Percentiles rank a stretch among this genome's conserved stretches.
Evolutionary conservation across 2,797 vertebrate genomes (phyloP).

Genomic region (Podargus strigoides): DNA sequence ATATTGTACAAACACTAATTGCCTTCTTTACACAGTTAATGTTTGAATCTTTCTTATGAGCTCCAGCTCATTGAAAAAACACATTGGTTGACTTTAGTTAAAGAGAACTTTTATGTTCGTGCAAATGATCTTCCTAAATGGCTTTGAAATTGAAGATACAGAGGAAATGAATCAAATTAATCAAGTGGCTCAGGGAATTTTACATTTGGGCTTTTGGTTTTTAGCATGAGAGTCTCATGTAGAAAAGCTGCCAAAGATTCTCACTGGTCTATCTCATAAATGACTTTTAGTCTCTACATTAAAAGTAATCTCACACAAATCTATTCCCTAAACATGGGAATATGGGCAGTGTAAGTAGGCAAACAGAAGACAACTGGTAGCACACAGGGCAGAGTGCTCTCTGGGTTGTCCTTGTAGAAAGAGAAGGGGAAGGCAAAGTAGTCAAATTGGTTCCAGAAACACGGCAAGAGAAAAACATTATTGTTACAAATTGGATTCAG

Average conservation of each 20-base stretch:
- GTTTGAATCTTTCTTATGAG: constrained; percentile 8
- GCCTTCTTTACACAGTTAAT: background rate
- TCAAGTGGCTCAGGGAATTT: background rate
- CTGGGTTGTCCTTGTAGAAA: background rate
- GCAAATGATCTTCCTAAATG: background rate
- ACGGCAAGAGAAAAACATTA: constrained; percentile 6
- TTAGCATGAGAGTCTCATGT: background rate
- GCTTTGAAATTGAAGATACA: background rate
- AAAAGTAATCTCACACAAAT: background rate
- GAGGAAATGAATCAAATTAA: background rate
- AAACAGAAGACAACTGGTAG: background rate
- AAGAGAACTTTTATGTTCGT: constrained; percentile 11
- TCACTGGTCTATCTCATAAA: background rate
- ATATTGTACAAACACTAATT: constrained; percentile 5
- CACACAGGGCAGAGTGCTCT: background rate
- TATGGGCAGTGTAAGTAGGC: background rate
- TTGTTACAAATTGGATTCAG: constrained; percentile 23
- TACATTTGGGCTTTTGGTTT: background rate
- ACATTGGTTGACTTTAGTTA: constrained; percentile 4
- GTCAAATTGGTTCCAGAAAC: constrained; percentile 23
- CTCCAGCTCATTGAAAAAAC: constrained; percentile 21
- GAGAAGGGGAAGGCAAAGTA: background rate
- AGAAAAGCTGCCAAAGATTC: background rate
- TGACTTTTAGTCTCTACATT: background rate
- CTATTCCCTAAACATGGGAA: background rate